A percentile compares a stretch with the other conserved stretches of the same genome.
These are phyloP conservation scores for Aromia moschata DNA, from an alignment of 2,888 invertebrate species.

Conservation along the genomic window DNA sequence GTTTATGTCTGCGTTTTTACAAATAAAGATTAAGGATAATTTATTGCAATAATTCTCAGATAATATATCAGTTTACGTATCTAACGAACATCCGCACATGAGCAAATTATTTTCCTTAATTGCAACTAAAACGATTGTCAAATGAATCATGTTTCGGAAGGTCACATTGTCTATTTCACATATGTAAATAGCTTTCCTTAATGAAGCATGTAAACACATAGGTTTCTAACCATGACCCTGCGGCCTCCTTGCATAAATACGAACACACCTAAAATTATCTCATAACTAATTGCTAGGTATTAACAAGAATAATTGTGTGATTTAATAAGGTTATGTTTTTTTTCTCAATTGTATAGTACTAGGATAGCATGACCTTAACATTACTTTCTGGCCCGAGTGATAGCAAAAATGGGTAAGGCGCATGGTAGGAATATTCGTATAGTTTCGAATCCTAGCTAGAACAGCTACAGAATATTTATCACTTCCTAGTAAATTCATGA, in stretches of 20 bases:
- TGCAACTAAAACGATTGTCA: not conserved
- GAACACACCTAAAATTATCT: constrained; percentile 13
- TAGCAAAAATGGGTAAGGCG: no score
- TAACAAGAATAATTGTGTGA: not conserved
- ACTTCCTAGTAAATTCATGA: no score
- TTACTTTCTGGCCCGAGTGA: no score
- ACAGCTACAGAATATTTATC: no score
- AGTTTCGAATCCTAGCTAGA: no score
- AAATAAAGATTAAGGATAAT: no score
- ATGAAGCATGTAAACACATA: constrained; percentile 1
- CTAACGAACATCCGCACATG: not conserved
- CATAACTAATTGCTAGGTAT: not conserved
- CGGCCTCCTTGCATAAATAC: not conserved
- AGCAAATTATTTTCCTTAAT: not conserved
- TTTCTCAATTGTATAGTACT: no score
- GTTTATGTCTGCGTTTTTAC: no score
- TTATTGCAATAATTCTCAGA: no score
- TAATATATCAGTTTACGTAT: no score
- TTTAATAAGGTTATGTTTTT: not conserved
- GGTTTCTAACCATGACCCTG: constrained; percentile 11
- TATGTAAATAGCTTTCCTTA: constrained; percentile 9
- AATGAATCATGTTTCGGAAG: constrained; percentile 18
- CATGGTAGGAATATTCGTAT: no score
- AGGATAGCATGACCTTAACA: no score
- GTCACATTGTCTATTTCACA: not conserved